Conservation (phyloP, 2,888 invertebrate species). For the Ecdyonurus torrentis region DNA sequence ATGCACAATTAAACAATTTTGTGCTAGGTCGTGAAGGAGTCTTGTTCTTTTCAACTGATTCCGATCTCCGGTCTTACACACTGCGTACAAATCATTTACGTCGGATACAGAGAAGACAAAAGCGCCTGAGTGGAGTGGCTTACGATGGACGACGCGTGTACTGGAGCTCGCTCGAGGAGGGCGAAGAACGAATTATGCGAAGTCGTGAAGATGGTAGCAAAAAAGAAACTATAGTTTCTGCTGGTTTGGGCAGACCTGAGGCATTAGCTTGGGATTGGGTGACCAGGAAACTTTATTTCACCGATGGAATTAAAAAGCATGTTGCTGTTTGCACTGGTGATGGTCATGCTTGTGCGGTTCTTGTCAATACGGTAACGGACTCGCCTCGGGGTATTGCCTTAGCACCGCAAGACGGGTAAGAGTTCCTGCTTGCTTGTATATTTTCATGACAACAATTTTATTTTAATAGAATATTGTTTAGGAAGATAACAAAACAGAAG, state of each 20-base stretch:
- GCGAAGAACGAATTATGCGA: slow-evolving; percentile 52
- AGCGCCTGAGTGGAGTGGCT: slow-evolving; percentile 47
- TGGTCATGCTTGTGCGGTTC: slow-evolving; percentile 44
- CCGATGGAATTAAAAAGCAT: slow-evolving; percentile 48
- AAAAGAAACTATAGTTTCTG: slow-evolving; percentile 33
- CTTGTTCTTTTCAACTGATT: slow-evolving; percentile 48
- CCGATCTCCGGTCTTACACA: slow-evolving; percentile 15
- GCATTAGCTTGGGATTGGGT: slow-evolving; percentile 63
- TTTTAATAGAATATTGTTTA: slow-evolving; percentile 5
- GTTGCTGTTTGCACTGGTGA: slow-evolving; percentile 58
- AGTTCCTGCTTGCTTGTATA: too few relatives aligned
- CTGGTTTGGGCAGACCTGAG: slow-evolving; percentile 47
- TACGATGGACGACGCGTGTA: slow-evolving; percentile 53
- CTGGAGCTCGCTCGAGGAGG: slow-evolving; percentile 57
- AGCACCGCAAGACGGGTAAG: slow-evolving; percentile 47
- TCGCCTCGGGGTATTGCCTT: slow-evolving; percentile 53
- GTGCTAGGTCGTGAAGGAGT: slow-evolving; percentile 42
- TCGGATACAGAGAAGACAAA: slow-evolving; percentile 31
- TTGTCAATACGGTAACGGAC: slow-evolving; percentile 40
- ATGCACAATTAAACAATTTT: neutral
- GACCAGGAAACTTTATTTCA: slow-evolving; percentile 67
- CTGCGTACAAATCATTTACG: neutral
- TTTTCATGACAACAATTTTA: too few relatives aligned
- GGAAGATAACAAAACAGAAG: too few relatives aligned
- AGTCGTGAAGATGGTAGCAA: slow-evolving; percentile 41